phyloP scores from a whole-genome alignment of 1,140 invertebrate genomes.

The Rhyacophila brunnea region DNA sequence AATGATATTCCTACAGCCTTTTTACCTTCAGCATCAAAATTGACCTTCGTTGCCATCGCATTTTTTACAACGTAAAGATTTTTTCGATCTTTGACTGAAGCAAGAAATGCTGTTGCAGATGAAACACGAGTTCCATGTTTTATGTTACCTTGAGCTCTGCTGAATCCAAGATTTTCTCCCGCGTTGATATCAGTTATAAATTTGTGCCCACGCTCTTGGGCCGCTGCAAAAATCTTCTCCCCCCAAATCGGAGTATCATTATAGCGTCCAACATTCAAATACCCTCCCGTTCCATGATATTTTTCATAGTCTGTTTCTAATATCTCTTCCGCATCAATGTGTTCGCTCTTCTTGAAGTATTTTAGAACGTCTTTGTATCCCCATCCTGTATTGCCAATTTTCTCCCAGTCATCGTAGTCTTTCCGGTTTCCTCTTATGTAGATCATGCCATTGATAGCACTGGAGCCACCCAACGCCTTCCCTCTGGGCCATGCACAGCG shows the following conservation, averaged over 20 bases:
- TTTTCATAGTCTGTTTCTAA: constrained; percentile 20
- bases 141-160: constrained; percentile 40
- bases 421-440: constrained; percentile 61
- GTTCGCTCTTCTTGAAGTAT: constrained; percentile 53
- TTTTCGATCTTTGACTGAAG: constrained; percentile 48
- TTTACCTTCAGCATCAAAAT: constrained; percentile 51
- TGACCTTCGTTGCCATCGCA: constrained; percentile 60
- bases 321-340: constrained; percentile 65
- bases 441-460: constrained; percentile 67
- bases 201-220: constrained; percentile 68
- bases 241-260: constrained; percentile 40
- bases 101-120: constrained; percentile 54
- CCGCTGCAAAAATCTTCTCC: constrained; percentile 54
- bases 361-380: constrained; percentile 47
- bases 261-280: constrained; percentile 63
- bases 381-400: constrained; percentile 47
- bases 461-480: constrained; percentile 61
- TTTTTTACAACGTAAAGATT: constrained; percentile 70
- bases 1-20: constrained; percentile 41
- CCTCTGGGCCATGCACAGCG: constrained; percentile 55
- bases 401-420: constrained; percentile 70
- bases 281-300: constrained; percentile 72
- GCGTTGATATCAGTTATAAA: constrained; percentile 56
- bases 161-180: constrained; percentile 46
- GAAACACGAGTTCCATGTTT: constrained; percentile 50